Percentiles rank a stretch among this genome's conserved stretches.
These are phyloP conservation scores for Staurois parvus DNA, from an alignment of 2,797 vertebrate genomes.

Conservation along the genomic window DNA sequence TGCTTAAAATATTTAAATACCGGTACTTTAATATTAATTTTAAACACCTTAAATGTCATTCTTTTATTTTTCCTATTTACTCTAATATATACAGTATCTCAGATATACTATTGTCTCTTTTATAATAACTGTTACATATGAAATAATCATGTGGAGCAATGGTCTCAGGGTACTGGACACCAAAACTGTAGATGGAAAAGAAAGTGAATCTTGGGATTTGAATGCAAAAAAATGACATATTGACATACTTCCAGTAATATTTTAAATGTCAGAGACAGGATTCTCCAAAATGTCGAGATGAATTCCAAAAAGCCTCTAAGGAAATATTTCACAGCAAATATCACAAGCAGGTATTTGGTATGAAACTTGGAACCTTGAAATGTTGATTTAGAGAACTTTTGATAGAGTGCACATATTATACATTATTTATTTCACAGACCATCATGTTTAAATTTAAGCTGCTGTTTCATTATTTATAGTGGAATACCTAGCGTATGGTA, in stretches of 20 bases:
- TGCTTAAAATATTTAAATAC: too few species aligned
- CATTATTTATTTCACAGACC: constrained; percentile 8
- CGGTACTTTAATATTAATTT: too few species aligned
- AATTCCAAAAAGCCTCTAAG: neutral
- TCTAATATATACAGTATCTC: too few species aligned
- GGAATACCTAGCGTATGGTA: neutral
- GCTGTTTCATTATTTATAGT: constrained; percentile 15
- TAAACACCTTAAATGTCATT: too few species aligned
- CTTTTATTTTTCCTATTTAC: too few species aligned
- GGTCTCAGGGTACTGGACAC: too few species aligned
- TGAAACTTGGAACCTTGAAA: neutral
- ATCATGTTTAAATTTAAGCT: constrained; percentile 7
- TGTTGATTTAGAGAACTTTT: neutral
- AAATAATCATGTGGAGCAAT: too few species aligned
- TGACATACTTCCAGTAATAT: neutral
- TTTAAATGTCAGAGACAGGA: neutral
- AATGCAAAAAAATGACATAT: neutral
- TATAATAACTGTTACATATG: too few species aligned
- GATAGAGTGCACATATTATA: neutral
- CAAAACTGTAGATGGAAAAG: too few species aligned
- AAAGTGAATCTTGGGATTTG: neutral
- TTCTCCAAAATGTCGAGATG: neutral
- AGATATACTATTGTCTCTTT: too few species aligned
- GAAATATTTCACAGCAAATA: neutral
- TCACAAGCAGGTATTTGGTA: neutral